Base-by-base conservation (phyloP, 1,140 invertebrate species). In the Papilio glaucus region DNA sequence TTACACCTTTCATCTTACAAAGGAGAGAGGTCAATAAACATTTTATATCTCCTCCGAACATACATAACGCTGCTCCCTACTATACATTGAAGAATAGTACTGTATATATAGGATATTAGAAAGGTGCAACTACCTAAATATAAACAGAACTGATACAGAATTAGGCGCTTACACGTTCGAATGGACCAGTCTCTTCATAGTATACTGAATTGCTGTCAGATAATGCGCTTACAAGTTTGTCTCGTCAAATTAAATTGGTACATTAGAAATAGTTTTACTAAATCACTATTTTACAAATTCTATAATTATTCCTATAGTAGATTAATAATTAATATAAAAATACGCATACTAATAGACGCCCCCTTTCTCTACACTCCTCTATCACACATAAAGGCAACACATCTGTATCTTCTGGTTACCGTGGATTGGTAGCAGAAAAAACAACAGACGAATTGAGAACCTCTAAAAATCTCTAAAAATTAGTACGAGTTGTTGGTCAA, bases 1-100 rank as follows among this genome's bases (percentile, higher is more conserved):
- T 65, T 65, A 65, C 37, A 65, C 33, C 33, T 37, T 65, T 65
- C 33, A 65, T 65, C 62, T 65, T 65, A 65, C 62, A 65, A 37
- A 65, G 33, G 62, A 38, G 62, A 65, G 33, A 65, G 29, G 62
- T 65, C 62, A 65, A 65, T 65, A 38, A 65, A 65, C 37, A 65
- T 65, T 65, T 65, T 38, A 65, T 65, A 65, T 65, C 62, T 39
- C 37, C 37, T 39, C 38, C 15, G 62, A 21, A 63, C 61, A 33
- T 63, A 38, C 61, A 33, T 29, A 63, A 65, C 38, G 41, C 18
- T 39, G 10, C 62, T 24, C 37, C 18, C 4, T 65, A 68, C 41
- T 57, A 57, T 57, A 12, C 12, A 33, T 33, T 33, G 29, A 6
- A 33, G 29, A n/a, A n/a, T n/a, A n/a, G n/a, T 49, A 24, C 7